Conservation (phyloP, 2,113 vertebrate species). For the Mesitornis unicolor region DNA sequence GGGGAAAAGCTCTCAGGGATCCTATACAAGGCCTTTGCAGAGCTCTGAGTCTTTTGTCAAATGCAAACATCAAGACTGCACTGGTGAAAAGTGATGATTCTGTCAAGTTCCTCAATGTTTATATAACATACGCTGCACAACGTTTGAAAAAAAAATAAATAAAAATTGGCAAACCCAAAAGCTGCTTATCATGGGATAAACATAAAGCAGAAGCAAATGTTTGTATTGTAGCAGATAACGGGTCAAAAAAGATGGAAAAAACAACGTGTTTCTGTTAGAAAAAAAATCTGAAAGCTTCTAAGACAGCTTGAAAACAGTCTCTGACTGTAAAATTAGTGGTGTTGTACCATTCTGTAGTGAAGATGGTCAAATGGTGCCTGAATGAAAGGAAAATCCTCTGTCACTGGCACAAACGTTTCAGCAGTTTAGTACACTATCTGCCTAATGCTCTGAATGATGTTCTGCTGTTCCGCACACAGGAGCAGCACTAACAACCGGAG, state of each 20-base stretch:
- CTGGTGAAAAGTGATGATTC: background rate
- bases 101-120: background rate
- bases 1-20: background rate
- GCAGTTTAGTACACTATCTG: background rate
- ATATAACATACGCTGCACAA: background rate
- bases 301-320: slow-evolving; percentile 23
- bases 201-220: slow-evolving; percentile 4
- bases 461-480: background rate
- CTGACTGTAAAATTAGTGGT: slow-evolving; percentile 21
- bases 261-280: background rate
- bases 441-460: background rate
- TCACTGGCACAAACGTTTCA: background rate
- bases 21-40: background rate
- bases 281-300: background rate
- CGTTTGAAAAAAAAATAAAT: background rate
- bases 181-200: background rate
- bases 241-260: background rate
- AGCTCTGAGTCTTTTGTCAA: background rate
- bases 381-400: slow-evolving; percentile 13
- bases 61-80: background rate
- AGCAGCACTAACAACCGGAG: background rate
- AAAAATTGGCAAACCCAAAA: background rate
- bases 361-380: background rate
- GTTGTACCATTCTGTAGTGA: background rate
- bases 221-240: background rate